These are phyloP conservation scores for Ecdyonurus torrentis DNA, from an alignment of 2,888 invertebrate species.

Conservation along the genomic window DNA sequence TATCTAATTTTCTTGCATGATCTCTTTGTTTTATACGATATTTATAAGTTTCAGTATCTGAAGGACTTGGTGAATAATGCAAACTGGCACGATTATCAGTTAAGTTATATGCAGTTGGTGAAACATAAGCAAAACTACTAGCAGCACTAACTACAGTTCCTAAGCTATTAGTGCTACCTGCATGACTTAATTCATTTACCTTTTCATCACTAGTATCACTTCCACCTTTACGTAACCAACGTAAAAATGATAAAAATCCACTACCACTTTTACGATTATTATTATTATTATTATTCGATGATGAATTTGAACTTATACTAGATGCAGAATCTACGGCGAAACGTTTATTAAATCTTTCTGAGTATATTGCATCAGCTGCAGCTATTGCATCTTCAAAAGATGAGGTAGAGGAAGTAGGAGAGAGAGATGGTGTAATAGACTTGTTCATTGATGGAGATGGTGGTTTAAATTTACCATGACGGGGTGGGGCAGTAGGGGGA, in stretches of 20 bases:
- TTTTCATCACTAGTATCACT: constrained; percentile 14
- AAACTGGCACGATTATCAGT: constrained; percentile 22
- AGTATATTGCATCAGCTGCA: constrained; percentile 5
- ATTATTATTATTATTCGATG: background rate
- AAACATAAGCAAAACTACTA: constrained; percentile 51
- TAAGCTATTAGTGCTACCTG: background rate
- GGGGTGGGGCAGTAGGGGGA: background rate
- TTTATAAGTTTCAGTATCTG: constrained; percentile 45
- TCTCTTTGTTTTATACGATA: constrained; percentile 42
- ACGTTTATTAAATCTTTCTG: constrained; percentile 2
- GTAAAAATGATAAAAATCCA: constrained; percentile 44
- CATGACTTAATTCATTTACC: background rate
- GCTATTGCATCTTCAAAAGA: constrained; percentile 11
- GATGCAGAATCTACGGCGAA: background rate
- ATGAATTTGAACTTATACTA: background rate
- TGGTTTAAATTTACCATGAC: background rate
- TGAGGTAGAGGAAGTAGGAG: constrained; percentile 1
- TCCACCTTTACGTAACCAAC: constrained; percentile 51
- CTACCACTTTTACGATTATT: constrained; percentile 16
- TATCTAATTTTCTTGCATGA: constrained; percentile 37
- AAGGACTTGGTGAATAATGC: constrained; percentile 30
- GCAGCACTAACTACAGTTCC: constrained; percentile 41
- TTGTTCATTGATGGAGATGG: background rate
- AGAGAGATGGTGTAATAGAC: background rate
- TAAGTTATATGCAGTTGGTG: constrained; percentile 33